phyloP scores from a whole-genome alignment of 2,797 vertebrate species.

The Parotocinclus haroldoi region DNA sequence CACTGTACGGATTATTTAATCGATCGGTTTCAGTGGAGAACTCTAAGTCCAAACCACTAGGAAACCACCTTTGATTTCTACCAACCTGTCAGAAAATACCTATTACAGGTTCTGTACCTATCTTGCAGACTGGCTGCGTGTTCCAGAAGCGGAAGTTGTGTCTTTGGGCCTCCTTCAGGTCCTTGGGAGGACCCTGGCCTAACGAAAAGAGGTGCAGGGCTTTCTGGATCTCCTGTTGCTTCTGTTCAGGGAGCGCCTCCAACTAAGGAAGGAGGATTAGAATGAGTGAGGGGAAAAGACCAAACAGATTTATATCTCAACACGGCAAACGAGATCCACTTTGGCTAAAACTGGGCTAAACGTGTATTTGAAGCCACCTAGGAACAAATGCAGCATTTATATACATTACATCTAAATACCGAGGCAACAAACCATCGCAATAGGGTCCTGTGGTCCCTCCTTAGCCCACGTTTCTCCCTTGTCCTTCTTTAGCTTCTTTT shows the following conservation, averaged over 20 bases:
- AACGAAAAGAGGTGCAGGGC: conserved; percentile 91
- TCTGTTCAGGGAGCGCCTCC: conserved; percentile 83
- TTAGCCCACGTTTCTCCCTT: conserved; percentile 25
- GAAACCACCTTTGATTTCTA: neutral
- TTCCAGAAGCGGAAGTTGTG: conserved; percentile 92
- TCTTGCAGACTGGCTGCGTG: conserved; percentile 88
- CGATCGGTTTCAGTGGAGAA: too few species aligned
- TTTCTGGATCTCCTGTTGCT: conserved; percentile 95
- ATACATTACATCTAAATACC: too few species aligned
- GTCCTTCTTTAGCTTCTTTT: conserved; percentile 34
- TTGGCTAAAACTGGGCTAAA: too few species aligned
- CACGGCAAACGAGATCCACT: too few species aligned
- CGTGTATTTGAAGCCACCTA: too few species aligned
- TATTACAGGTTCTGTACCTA: conserved; percentile 70
- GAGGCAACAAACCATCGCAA: conserved; percentile 48
- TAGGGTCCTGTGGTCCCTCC: conserved; percentile 44
- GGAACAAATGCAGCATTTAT: too few species aligned
- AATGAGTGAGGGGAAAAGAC: neutral
- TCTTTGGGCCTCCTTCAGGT: conserved; percentile 84
- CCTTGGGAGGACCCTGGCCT: conserved; percentile 82
- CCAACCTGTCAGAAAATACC: neutral
- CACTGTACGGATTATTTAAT: neutral
- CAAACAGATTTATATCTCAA: too few species aligned
- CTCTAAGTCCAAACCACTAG: too few species aligned
- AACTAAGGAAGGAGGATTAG: conserved; percentile 65